Base-by-base conservation (phyloP, 1,140 invertebrate genomes). In the Papilio helenus region DNA sequence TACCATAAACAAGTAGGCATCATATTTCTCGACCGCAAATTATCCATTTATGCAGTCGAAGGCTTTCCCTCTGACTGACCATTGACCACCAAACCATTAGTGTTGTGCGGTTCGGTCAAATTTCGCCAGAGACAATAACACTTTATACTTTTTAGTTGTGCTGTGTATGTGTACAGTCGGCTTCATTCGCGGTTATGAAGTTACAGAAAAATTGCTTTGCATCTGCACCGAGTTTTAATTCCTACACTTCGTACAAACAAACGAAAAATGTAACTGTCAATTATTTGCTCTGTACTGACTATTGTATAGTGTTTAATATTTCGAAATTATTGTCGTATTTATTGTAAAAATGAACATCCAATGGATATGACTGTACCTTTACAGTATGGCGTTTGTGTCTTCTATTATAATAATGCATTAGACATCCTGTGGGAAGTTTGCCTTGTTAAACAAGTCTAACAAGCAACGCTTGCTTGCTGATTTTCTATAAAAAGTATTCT, bases 41-140 rank as follows among this genome's bases (percentile, higher is more conserved):
- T 74, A 74, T 44, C 72, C 44, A 74, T 74, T 46, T 74, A 68
- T 74, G 20, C 49, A 49, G 72, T 72, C 71, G 44, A 74, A 74
- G 42, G 72, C 39, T 74, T 51, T 74, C 72, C 42, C 72, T 74
- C 42, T 16, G 42, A 46, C 72, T 44, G 44, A 74, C 44, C 72
- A 74, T 74, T 74, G 23, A 49, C 72, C 72, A 49, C 44, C 72
- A 49, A 74, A 74, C 39, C 44, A 74, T 74, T 26, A 74, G 44
- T 26, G 39, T 44, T n/a, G 23, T 74, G 72, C 23, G 72, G 72
- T 74, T 72, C 42, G 72, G 72, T 74, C 72, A 74, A 74, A 74
- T 74, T 74, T 74, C 44, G 42, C 72, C 44, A 7, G 10, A 42
- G 72, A 73, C 39, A 72, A 42, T 73, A 73, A 34, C 20, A 44